Evolutionary conservation across 2,888 invertebrate species (phyloP).

Genomic region (Chaetoderma sp.): DNA sequence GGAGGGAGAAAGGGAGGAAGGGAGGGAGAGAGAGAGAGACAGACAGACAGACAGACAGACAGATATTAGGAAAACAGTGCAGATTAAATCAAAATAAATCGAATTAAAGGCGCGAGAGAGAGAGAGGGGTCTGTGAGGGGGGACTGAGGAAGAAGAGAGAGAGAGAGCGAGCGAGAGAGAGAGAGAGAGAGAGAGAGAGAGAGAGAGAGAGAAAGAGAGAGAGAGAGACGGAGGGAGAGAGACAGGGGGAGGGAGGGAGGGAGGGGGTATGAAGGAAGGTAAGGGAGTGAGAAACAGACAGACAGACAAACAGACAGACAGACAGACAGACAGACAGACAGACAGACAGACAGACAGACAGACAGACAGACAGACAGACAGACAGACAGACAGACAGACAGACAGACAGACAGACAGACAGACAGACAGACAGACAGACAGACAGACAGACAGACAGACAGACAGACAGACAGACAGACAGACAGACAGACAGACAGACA

Average conservation of each 20-base stretch:
- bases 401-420: conserved; percentile 5
- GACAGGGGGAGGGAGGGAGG: no score
- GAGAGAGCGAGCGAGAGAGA: no score
- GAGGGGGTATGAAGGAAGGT: not conserved
- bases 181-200: conserved; percentile 15
- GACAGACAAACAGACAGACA: no score
- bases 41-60: conserved; percentile 12
- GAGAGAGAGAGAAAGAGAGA: not conserved
- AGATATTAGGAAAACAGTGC: not conserved
- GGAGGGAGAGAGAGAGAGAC: conserved; percentile 11
- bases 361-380: not conserved
- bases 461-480: conserved; percentile 23
- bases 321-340: not conserved
- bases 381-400: not conserved
- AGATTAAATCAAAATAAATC: not conserved
- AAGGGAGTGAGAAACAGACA: no score
- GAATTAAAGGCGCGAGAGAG: not conserved
- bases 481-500: conserved; percentile 26
- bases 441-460: no score
- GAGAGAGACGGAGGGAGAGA: no score
- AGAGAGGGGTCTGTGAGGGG: no score
- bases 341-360: not conserved
- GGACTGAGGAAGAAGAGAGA: not conserved
- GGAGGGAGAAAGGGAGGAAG: not conserved
- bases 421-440: no score